Conservation (phyloP, 2,113 vertebrate genomes). For the Athene noctua region DNA sequence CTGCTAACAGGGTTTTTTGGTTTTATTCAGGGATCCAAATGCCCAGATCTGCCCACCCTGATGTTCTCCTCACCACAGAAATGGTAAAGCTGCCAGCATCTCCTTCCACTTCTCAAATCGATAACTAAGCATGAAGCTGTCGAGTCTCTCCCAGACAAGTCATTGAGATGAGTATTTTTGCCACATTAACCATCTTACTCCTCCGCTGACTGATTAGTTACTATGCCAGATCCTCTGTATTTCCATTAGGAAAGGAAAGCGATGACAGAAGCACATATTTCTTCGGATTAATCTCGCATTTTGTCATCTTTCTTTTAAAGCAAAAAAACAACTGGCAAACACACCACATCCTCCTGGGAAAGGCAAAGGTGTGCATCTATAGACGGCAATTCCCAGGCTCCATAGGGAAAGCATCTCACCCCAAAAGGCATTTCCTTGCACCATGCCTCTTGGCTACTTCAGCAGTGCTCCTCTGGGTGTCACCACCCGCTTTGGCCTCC, state of each 20-base stretch:
- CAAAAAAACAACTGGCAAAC: neutral
- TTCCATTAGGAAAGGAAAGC: neutral
- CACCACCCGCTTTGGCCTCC: neutral
- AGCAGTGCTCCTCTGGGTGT: neutral
- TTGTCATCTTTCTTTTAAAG: neutral
- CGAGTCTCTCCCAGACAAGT: neutral
- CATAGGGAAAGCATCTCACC: accelerated
- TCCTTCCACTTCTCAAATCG: neutral
- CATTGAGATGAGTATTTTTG: neutral
- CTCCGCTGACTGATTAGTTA: neutral
- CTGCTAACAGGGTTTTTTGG: neutral
- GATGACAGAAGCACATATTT: neutral
- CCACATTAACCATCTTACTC: neutral
- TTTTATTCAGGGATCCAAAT: neutral
- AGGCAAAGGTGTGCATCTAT: neutral
- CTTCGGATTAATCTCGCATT: neutral
- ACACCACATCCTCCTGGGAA: neutral
- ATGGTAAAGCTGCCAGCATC: neutral
- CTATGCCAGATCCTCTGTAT: neutral
- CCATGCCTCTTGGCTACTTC: neutral
- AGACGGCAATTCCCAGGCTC: neutral
- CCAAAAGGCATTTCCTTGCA: neutral
- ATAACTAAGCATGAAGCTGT: neutral
- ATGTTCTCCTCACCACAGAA: neutral
- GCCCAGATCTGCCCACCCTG: neutral